Evolutionary conservation across 1,140 invertebrate genomes (phyloP), one percentile per base, ranked within the genome.

Genomic region (Mizuhopecten yessoensis): DNA sequence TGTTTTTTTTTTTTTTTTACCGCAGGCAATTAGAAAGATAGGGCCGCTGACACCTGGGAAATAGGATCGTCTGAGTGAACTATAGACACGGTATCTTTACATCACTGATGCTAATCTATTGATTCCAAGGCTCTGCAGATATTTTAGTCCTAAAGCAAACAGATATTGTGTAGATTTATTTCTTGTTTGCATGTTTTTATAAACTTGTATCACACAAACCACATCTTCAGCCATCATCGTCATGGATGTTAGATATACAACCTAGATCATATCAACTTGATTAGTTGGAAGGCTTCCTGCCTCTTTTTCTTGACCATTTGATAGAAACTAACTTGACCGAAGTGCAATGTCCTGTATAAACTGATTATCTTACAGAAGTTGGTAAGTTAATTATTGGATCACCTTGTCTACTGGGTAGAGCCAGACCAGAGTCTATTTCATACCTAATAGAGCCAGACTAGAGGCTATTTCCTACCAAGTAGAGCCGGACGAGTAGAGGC

Each of bases 151-250:
- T 29, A 5, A 75, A 75, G 57, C 57, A 75, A 75, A 75, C 57
- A 75, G 45, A 11, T 57, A 23, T 57, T 20, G 7, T 23, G 45
- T 20, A 57, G 57, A 75, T 75, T 75, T 75, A 75, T 75, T 29
- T 75, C 57, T 75, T 75, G 23, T 75, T 75, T 29, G 57, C 57
- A 75, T 75, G 57, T 29, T 75, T n/a, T 17, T 75, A 75, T n/a
- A 75, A 75, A 29, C 23, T 75, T 29, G 57, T 75, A 75, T 75
- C 15, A 29, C 23, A n/a, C n/a, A n/a, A 75, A 17, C 11, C 23
- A n/a, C 23, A 29, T 0, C n/a, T 75, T 75, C 7, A 75, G 1
- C n/a, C n/a, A 75, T 5, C 57, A 75, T 17, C 17, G n/a, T 29
- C 57, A 75, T 75, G 57, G 57, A 29, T 75, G 2, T n/a, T 29